Evolutionary conservation across 2,888 invertebrate species (phyloP).

Genomic region (Actias luna): DNA sequence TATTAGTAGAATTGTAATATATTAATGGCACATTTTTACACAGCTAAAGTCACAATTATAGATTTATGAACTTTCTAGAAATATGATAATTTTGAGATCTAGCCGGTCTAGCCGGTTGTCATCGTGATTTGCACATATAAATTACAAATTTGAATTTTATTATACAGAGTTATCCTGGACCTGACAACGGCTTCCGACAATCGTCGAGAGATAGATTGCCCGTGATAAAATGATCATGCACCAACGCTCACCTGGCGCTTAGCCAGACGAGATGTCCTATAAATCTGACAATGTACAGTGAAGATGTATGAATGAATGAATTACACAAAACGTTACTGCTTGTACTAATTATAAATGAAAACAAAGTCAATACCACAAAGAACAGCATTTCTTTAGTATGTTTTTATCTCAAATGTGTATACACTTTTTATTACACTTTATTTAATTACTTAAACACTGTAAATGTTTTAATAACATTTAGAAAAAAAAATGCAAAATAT

Average conservation of each 20-base stretch:
- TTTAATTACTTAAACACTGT: no score
- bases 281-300: constrained; percentile 33
- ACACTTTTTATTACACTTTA: not conserved
- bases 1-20: not conserved
- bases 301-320: constrained; percentile 38
- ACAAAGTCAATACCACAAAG: not conserved
- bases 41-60: not conserved
- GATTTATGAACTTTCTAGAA: not conserved
- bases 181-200: constrained; percentile 15
- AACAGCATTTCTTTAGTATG: not conserved
- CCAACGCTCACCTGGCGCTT: constrained; percentile 42
- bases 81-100: not conserved
- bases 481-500: no score
- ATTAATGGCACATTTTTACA: not conserved
- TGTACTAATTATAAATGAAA: constrained; percentile 12
- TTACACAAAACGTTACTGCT: constrained; percentile 20
- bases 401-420: not conserved
- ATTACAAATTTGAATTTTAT: no score
- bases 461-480: no score
- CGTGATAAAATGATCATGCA: constrained; percentile 48
- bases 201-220: constrained; percentile 39
- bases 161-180: constrained; percentile 7
- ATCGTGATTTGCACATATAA: no score
- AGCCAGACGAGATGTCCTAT: constrained; percentile 47
- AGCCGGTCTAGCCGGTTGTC: not conserved